Evolutionary conservation across 2,113 vertebrate species (phyloP).

Genomic region (Donacobius atricapilla): DNA sequence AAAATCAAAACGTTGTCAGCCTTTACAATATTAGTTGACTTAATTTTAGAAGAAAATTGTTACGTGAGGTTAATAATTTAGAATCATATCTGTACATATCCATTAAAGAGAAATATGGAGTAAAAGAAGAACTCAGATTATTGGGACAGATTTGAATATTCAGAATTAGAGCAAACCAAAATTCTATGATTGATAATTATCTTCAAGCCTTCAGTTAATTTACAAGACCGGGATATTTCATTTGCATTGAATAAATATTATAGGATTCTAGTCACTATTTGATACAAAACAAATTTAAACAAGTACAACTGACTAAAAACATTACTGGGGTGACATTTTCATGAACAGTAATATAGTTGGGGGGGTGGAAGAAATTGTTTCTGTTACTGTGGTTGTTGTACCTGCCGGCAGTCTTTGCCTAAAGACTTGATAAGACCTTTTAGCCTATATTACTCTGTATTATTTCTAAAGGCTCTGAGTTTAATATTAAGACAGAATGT

Average conservation of each 20-base stretch:
- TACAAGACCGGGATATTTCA: neutral
- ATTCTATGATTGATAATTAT: neutral
- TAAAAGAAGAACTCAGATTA: neutral
- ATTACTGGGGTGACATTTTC: neutral
- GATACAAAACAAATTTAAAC: neutral
- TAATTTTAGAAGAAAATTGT: neutral
- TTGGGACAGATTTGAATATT: neutral
- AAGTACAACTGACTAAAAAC: neutral
- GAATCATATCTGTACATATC: neutral
- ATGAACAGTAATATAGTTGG: neutral
- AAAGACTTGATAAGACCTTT: neutral
- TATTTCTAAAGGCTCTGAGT: neutral
- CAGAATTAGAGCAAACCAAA: neutral
- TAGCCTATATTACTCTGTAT: neutral
- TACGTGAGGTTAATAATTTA: neutral
- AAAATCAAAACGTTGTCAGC: neutral
- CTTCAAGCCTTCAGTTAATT: neutral
- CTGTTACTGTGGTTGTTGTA: neutral
- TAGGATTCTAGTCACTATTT: neutral
- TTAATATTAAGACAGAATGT: neutral
- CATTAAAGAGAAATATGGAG: neutral
- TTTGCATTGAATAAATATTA: neutral
- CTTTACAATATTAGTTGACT: neutral
- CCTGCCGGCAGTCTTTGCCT: neutral
- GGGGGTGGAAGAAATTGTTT: rapidly evolving